Percentiles rank a stretch among this genome's conserved stretches.
These are phyloP conservation scores for Circaetus cinerascens DNA, from an alignment of 2,113 vertebrate genomes.

Conservation along the genomic window DNA sequence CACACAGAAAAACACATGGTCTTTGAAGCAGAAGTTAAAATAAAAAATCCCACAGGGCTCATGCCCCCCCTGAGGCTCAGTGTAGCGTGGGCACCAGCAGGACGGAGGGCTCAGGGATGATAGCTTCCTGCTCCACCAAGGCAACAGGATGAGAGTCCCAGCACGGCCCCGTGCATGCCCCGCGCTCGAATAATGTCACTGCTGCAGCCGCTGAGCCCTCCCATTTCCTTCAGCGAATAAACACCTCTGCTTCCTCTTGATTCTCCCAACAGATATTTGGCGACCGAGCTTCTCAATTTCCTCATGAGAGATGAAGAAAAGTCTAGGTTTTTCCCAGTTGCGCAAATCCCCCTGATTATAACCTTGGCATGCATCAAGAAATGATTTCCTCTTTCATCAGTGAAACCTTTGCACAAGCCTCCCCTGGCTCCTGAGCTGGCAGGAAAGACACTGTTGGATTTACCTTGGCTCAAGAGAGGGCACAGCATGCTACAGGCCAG, in stretches of 20 bases:
- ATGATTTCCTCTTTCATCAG: constrained; percentile 7
- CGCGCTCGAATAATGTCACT: not conserved
- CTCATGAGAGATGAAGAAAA: constrained; percentile 40
- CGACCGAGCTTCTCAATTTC: constrained; percentile 3
- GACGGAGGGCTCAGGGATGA: not conserved
- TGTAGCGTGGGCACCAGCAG: not conserved
- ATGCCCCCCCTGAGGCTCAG: not conserved
- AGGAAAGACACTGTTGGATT: not conserved
- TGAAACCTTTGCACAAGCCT: not conserved
- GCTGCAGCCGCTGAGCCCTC: not conserved
- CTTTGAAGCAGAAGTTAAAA: constrained; percentile 26
- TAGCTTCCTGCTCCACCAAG: constrained; percentile 22
- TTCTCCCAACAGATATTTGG: constrained; percentile 60
- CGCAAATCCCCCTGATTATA: not conserved
- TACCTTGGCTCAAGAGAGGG: not conserved
- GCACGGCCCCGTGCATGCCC: not conserved
- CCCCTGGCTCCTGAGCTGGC: not conserved
- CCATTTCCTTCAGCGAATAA: constrained; percentile 51
- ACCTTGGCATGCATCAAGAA: constrained; percentile 1
- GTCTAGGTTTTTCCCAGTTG: constrained; percentile 50
- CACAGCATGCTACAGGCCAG: not conserved
- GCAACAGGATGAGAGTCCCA: constrained; percentile 58
- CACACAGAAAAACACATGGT: not conserved
- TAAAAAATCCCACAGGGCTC: not conserved
- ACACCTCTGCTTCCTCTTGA: constrained; percentile 62